Evolutionary conservation across 2,888 invertebrate genomes (phyloP), one percentile per base, ranked within the genome.

Genomic region (Zygogramma bicolorata): DNA sequence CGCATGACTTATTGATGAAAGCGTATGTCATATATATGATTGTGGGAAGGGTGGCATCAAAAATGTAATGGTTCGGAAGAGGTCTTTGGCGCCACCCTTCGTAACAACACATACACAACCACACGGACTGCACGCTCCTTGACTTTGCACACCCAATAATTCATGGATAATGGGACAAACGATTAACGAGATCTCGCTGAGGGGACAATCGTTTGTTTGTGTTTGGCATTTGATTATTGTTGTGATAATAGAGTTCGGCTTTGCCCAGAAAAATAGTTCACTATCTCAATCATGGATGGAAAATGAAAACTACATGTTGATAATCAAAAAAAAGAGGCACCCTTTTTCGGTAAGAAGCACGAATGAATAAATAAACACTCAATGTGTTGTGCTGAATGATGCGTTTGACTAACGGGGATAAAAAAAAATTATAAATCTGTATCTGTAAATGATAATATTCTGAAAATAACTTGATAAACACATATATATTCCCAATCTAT

Each of bases 161-260:
- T 83, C 81, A 82, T 74, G 77, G 75, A 70, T 82, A 82, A 82
- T 80, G 80, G 80, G 80, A 81, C 79, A 79, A 81, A 81, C 76
- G 75, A 75, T 77, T 77, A 77, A 75, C 46, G 63, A 63, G 46
- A 31, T 25, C 63, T 22, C 53, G n/a, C 63, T 10, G 5, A 46
- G 63, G 63, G 49, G 42, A 27, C 63, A 20, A 63, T 29, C 29
- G 63, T 63, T 49, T 63, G 46, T 63, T 63, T 63, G 63, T 49
- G n/a, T 63, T 63, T 63, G 63, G 18, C 63, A 25, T 63, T 49
- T 18, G 46, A 63, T 46, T 63, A 63, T 63, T 18, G 46, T 29
- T 49, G 15, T 20, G 3, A 46, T 46, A 29, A 63, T 63, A 49
- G 46, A 46, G 46, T 61, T 61, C 25, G 25, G 42, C 15, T 38